Conservation (phyloP, 1,140 invertebrate species). For the Aphaenogaster ashmeadi region DNA sequence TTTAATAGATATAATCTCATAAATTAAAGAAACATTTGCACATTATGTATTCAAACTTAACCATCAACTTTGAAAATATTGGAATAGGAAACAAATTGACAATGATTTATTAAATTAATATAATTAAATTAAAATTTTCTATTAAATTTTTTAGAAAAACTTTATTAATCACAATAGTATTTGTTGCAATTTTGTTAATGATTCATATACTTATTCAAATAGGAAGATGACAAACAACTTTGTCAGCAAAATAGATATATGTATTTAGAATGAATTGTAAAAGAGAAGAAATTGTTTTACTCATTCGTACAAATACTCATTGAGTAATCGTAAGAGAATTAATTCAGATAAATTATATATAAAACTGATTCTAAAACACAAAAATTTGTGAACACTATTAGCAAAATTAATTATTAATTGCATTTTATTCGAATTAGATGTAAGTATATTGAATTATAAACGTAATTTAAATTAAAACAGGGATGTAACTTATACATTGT, state of each 20-base stretch:
- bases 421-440: slow-evolving; percentile 20
- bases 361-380: neutral
- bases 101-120: neutral
- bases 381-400: neutral
- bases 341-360: slow-evolving; percentile 4
- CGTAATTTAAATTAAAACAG: neutral
- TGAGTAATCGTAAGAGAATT: neutral
- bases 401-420: slow-evolving; percentile 3
- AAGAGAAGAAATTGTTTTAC: neutral
- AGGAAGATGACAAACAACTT: neutral
- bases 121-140: slow-evolving; percentile 8
- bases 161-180: neutral
- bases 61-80: neutral
- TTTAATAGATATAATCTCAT: neutral
- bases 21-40: neutral
- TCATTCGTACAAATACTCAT: neutral
- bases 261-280: neutral
- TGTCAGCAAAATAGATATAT: neutral
- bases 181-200: neutral
- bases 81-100: neutral
- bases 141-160: neutral
- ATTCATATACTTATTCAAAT: neutral
- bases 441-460: slow-evolving; percentile 12
- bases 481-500: neutral
- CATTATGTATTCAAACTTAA: slow-evolving; percentile 1